Base-by-base conservation (phyloP, 2,888 invertebrate species). In the Blastobasis lacticolella region DNA sequence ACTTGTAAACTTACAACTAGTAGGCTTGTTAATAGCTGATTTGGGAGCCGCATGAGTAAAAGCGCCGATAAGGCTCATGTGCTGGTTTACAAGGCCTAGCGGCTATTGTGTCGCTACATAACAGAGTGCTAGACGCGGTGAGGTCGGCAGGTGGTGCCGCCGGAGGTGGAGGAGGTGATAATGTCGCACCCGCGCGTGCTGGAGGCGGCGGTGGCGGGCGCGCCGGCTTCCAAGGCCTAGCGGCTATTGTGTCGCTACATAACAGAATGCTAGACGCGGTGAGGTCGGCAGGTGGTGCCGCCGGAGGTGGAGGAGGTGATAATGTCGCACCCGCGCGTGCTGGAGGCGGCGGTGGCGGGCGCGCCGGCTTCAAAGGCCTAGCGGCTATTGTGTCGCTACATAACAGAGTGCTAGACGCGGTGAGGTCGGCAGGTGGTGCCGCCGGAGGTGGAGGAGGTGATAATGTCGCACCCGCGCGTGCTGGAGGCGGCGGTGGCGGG, bases 291-390 rank as follows among this genome's bases (percentile, higher is more conserved):
- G 87, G 61, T 87, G 42, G 43, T 71, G 6, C 83, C 86, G 4
- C 56, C 67, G 1, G 84, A 85, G 54, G 3, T 86, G 8, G 86
- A 85, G 51, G 73, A 67, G 6, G 67, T 84, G 37, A 81, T 88
- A 38, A 62, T 63, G 0, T 51, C 58, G 1, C 77, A 75, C 47
- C 62, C 66, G 0, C 75, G 64, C 0, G 85, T 87, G 0, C 44
- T 49, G 0, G 74, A 78, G 2, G 86, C 76, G n/a, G 74, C 71
- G 37, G 85, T 87, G n/a, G 72, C 78, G 0, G 71, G 77, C 6
- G 51, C 82, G 0, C 60, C 68, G 0, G 41, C 7, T 47, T 10
- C 1, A 1, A 23, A 23, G 23, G 36, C 9, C 36, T 7, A 10
- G 8, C 38, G 7, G 8, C 36, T 45, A 23, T 36, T 38, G n/a